Evolutionary conservation across 92 coral and sea anemone species (phyloP).

Genomic region (Palythoa heliodiscus): DNA sequence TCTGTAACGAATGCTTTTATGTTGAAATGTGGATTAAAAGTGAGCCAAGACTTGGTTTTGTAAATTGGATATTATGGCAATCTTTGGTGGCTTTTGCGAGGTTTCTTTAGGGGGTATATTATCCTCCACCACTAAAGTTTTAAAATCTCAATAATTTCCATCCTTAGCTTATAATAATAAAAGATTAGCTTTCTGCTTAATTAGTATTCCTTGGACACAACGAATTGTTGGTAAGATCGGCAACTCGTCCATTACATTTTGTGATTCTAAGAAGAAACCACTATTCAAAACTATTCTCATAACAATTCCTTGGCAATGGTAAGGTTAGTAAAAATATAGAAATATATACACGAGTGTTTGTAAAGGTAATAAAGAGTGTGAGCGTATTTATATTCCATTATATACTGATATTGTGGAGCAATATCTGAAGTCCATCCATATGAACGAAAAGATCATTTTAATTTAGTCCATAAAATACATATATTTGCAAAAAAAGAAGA

Average conservation of each 20-base stretch:
- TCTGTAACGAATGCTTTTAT: constrained; percentile 8
- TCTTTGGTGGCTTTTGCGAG: neutral
- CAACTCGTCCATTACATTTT: neutral
- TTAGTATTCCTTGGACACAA: neutral
- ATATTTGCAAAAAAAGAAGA: too few species aligned
- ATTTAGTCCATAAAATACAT: too few species aligned
- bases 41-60: constrained; percentile 3
- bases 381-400: too few species aligned
- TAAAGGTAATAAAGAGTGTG: too few species aligned
- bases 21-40: constrained; percentile 19
- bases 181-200: neutral
- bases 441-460: too few species aligned
- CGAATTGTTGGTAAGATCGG: neutral
- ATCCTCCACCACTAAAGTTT: neutral
- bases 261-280: neutral
- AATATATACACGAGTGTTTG: too few species aligned
- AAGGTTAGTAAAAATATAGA: too few species aligned
- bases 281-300: neutral
- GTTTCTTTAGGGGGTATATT: neutral
- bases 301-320: neutral
- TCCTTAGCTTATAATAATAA: neutral
- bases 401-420: too few species aligned
- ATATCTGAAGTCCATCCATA: too few species aligned
- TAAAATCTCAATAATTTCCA: constrained; percentile 6
- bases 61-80: constrained; percentile 7